Percentiles rank a stretch among this genome's conserved stretches.
Conservation (phyloP, 2,113 vertebrate species). For the Herpetotheres cachinnans region DNA sequence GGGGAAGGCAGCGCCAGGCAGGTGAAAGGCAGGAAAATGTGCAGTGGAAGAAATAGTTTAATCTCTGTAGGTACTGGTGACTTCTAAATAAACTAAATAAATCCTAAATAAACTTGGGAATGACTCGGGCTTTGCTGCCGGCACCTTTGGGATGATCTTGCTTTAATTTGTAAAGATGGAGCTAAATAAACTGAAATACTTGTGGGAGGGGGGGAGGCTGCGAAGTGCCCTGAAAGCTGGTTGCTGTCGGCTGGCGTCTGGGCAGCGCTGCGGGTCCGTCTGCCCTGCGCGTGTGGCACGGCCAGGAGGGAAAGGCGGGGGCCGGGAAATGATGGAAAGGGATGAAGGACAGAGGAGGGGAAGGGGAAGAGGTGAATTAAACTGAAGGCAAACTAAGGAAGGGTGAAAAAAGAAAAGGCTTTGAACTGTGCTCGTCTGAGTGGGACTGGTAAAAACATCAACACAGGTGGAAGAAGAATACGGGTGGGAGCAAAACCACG, state of each 20-base stretch:
- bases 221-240: not conserved
- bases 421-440: not conserved
- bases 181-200: not conserved
- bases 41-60: not conserved
- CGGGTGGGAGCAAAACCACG: fast-evolving
- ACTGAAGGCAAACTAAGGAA: not conserved
- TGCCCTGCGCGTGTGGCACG: fast-evolving
- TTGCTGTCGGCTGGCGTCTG: fast-evolving
- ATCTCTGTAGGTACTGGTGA: not conserved
- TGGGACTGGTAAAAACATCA: not conserved
- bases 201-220: not conserved
- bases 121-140: not conserved
- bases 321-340: not conserved
- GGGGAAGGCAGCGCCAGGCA: not conserved
- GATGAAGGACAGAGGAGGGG: not conserved
- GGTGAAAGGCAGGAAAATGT: not conserved
- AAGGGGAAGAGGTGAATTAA: not conserved
- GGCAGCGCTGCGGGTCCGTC: not conserved
- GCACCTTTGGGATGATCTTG: not conserved
- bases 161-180: not conserved
- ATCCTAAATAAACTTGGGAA: not conserved
- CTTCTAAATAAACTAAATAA: not conserved
- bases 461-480: not conserved
- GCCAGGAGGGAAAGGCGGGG: not conserved
- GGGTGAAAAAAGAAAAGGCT: not conserved